These are phyloP conservation scores for Trigoniulus corallinus DNA, from an alignment of 1,140 invertebrate species.

Conservation along the genomic window DNA sequence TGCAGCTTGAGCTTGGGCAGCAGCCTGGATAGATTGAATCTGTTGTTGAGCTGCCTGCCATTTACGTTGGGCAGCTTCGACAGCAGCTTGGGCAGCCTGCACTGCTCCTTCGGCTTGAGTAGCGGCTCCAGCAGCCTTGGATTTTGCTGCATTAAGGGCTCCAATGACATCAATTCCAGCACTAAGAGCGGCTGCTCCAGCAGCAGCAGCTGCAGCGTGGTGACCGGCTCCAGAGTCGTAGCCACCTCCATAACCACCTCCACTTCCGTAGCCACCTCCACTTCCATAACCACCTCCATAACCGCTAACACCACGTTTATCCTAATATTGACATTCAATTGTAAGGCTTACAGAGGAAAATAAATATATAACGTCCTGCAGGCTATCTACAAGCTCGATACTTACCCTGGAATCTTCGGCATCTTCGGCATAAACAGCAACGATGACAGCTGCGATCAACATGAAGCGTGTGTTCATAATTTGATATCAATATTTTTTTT, in stretches of 20 bases:
- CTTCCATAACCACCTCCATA: too few species aligned
- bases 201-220: not conserved
- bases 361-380: too few species aligned
- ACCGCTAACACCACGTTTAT: too few species aligned
- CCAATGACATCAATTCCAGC: not conserved
- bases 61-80: not conserved
- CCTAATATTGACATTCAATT: too few species aligned
- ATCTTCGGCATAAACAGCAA: too few species aligned
- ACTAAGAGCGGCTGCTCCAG: not conserved
- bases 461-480: too few species aligned
- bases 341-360: too few species aligned
- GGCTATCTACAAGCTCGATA: too few species aligned
- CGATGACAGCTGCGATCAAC: too few species aligned
- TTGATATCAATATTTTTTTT: too few species aligned
- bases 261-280: not conserved
- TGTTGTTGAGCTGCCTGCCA: not conserved
- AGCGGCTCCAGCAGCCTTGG: not conserved
- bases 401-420: too few species aligned
- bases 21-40: not conserved
- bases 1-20: not conserved
- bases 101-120: not conserved
- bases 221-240: not conserved
- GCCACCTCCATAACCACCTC: not conserved
- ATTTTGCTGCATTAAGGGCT: not conserved
- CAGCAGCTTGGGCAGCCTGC: not conserved